phyloP scores from a whole-genome alignment of 1,140 invertebrate genomes.

The Frieseomelitta varia region DNA sequence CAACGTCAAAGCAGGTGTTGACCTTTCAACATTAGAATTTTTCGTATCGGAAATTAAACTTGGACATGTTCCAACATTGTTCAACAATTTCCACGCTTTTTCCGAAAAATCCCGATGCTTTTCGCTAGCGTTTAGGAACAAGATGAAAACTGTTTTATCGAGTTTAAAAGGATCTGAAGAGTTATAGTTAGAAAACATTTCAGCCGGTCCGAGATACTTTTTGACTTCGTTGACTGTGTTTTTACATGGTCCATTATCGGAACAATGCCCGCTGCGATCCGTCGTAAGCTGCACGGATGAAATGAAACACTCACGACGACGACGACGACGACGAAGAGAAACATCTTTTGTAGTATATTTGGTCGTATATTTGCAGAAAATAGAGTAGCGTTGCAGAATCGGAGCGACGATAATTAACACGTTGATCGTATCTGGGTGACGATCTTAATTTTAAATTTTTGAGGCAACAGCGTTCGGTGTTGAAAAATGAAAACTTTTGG shows the following conservation, averaged over 20 bases:
- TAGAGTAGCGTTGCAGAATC: no score
- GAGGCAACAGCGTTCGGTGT: no score
- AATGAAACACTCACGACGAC: background rate
- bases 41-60: background rate
- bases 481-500: no score
- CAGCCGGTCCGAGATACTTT: background rate
- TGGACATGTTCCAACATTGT: background rate
- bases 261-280: constrained; percentile 31
- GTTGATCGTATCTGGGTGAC: no score
- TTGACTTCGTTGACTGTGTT: background rate
- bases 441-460: no score
- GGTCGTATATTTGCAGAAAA: no score
- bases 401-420: no score
- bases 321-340: constrained; percentile 11
- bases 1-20: background rate
- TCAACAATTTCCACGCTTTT: background rate
- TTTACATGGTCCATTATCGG: constrained; percentile 55
- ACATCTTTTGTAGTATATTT: background rate
- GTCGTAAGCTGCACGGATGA: background rate
- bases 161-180: background rate
- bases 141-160: background rate
- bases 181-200: no score
- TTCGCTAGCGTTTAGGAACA: background rate
- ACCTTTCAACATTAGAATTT: background rate
- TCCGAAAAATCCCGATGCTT: no score